phyloP scores from a whole-genome alignment of 1,140 invertebrate genomes.

The Orius insidiosus region DNA sequence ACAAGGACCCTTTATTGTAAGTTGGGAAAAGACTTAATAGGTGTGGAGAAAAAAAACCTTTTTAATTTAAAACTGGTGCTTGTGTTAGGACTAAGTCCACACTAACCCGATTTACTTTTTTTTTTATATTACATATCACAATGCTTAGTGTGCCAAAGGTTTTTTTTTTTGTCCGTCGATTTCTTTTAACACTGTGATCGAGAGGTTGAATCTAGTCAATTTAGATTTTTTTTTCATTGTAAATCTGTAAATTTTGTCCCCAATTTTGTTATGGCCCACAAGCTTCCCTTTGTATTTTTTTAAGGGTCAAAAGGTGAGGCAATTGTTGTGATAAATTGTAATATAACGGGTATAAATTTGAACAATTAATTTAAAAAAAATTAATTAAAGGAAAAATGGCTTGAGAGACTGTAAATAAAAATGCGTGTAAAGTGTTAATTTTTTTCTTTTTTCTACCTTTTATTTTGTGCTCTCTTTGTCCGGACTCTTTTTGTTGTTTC shows the following conservation, averaged over 20 bases:
- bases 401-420: too few relatives aligned
- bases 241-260: constrained; percentile 1
- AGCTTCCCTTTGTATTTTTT: constrained; percentile 2
- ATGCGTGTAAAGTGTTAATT: too few relatives aligned
- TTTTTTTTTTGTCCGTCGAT: constrained; percentile 7
- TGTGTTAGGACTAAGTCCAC: constrained; percentile 1
- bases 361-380: background rate
- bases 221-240: constrained; percentile 7
- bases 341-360: constrained; percentile 1
- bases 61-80: background rate
- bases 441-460: too few relatives aligned
- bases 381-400: too few relatives aligned
- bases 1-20: constrained; percentile 33
- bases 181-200: constrained; percentile 9
- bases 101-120: background rate
- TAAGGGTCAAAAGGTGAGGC: background rate
- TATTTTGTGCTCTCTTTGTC: too few relatives aligned
- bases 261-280: background rate
- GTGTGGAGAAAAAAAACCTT: constrained; percentile 2
- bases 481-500: too few relatives aligned
- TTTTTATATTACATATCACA: constrained; percentile 4
- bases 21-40: constrained; percentile 9
- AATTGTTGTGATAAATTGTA: background rate
- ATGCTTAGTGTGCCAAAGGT: background rate
- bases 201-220: constrained; percentile 11